Base-by-base conservation (phyloP, 2,888 invertebrate species). In the Listrodromus nycthemerus region DNA sequence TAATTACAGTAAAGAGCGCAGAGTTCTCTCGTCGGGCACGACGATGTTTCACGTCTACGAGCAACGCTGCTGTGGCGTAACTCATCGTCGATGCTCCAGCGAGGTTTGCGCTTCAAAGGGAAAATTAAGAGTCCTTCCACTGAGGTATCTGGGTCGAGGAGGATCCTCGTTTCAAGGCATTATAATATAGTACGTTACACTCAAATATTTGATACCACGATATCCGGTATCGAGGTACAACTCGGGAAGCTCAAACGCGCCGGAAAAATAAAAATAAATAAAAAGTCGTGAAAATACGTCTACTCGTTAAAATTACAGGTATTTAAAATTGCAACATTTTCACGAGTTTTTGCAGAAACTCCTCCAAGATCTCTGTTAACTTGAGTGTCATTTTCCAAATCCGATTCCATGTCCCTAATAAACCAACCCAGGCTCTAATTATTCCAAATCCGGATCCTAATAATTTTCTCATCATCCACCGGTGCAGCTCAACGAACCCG, bases 71-170 rank as follows among this genome's bases (percentile, higher is more conserved):
- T 24, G 1, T 13, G 21, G 21, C 63, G 27, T 10, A 10, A 41
- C 61, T 45, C 41, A n/a, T 41, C 13, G 10, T n/a, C 45, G 73
- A 45, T 61, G 45, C 74, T 33, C 30, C n/a, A 30, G 48, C 48
- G 50, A 45, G 10, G 74, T 19, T 63, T 48, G 63, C 61, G 45
- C 45, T 30, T 74, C 74, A 74, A 74, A 74, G 74, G 30, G 74
- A 61, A 74, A 74, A 74, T 74, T 63, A 61, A 63, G 50, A 63
- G 33, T 63, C 48, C 13, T 74, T 74, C 63, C 33, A 33, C 33
- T 19, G 19, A 21, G 63, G 63, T 48, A 63, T 74, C 30, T 48
- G 48, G 33, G 45, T 74, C 45, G 19, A 74, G 63, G 33, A 74
- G 74, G 21, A 48, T 19, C n/a, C 61, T 30, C 27, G 45, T 19